Conservation (phyloP, 2,888 invertebrate species). For the Blomia tropicalis region DNA sequence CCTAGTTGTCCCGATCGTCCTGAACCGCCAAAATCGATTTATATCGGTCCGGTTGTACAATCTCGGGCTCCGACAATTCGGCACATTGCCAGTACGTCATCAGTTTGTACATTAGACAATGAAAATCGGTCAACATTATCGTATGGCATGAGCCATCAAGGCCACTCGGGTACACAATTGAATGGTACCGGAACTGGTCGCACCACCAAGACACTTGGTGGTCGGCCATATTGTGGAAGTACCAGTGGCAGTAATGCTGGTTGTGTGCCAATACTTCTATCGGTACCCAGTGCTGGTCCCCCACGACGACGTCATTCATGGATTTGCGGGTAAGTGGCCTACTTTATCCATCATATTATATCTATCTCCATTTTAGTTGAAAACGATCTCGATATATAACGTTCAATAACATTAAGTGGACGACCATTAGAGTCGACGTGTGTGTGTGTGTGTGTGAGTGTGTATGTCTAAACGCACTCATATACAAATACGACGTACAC, state of each 20-base stretch:
- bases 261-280: constrained; percentile 19
- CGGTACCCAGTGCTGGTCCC: constrained; percentile 22
- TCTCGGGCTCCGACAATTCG: neutral
- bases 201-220: neutral
- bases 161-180: neutral
- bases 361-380: no score
- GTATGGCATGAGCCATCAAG: neutral
- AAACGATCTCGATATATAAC: no score
- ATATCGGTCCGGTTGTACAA: neutral
- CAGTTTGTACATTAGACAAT: neutral
- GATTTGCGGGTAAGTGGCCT: constrained; percentile 49
- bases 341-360: constrained; percentile 48
- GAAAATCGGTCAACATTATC: neutral
- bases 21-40: neutral
- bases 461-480: no score
- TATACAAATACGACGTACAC: no score
- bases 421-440: no score
- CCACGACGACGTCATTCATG: constrained; percentile 49
- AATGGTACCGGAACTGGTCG: neutral
- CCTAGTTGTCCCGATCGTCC: neutral
- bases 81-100: constrained; percentile 6
- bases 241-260: constrained; percentile 5
- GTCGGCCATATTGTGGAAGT: neutral
- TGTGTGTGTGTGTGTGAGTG: no score
- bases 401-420: no score